Base-by-base conservation (phyloP, 2,797 vertebrate genomes). In the Smutsia gigantea region DNA sequence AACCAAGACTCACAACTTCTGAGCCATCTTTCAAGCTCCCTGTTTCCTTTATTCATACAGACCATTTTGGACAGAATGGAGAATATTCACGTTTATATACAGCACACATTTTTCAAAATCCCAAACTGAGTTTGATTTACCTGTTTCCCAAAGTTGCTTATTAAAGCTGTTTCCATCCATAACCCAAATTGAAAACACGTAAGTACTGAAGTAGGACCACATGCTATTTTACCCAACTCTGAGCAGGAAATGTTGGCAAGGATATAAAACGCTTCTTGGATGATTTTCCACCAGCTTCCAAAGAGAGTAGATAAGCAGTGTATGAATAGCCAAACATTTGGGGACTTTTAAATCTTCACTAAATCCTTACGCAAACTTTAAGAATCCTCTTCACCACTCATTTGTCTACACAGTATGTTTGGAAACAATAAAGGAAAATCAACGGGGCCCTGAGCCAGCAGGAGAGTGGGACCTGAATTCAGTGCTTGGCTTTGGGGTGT, bases 371-470 rank as follows among this genome's bases (percentile, higher is more conserved):
- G 71, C 53, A 95, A 93, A 97, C 92, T 96, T 95, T 83, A 59
- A 90, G 90, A 96, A 75, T 85, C 69, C 92, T 89, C 53, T 79
- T 87, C 57, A 85, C 71, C 5, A 82, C 34, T 94, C 84, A 93
- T 95, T 96, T 94, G 91, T 86, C 86, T n/a, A 59, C 92, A 96
- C 53, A 92, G 83, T 90, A 8, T 96, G 92, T 96, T 96, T 96
- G 87, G 90, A 96, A 94, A 96, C 53, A 90, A 87, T 94, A 90
- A 97, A 87, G 63, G 68, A 93, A 90, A 97, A 90, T 90, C 87
- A 96, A 51, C 61, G 90, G 92, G 72, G 39, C 84, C 66, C 15
- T 82, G 55, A 75, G 3, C 59, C 97, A 92, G 93, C 77, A 61
- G 46, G 63, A 96, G 49, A 72, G 0, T 51, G n/a, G 49, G 75